A percentile compares a stretch with the other conserved stretches of the same genome.
Conservation (phyloP, 2,888 invertebrate species). For the Cistogaster globosa region DNA sequence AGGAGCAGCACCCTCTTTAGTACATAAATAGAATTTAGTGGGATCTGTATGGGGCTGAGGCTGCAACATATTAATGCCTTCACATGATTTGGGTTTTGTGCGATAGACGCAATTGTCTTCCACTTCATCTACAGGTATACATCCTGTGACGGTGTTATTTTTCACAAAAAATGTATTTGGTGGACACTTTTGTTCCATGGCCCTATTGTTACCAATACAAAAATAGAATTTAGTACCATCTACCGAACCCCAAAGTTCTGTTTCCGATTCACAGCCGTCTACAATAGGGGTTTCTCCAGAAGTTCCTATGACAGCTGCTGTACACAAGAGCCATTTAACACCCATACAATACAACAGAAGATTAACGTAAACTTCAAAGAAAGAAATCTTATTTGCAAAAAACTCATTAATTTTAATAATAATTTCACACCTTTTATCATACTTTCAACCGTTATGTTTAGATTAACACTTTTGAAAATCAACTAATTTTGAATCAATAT, state of each 20-base stretch:
- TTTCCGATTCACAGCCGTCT: conserved; percentile 66
- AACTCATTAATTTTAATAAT: neutral
- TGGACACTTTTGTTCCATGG: conserved; percentile 69
- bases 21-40: conserved; percentile 73
- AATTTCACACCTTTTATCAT: conserved; percentile 66
- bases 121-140: conserved; percentile 70
- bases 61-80: conserved; percentile 65
- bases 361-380: conserved; percentile 58
- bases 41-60: conserved; percentile 71
- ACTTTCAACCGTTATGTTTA: conserved; percentile 17
- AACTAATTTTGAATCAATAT: conserved; percentile 37
- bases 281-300: neutral
- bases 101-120: conserved; percentile 67
- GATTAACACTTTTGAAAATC: conserved; percentile 31
- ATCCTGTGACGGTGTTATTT: conserved; percentile 74
- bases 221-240: conserved; percentile 73
- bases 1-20: conserved; percentile 47
- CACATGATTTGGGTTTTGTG: conserved; percentile 39
- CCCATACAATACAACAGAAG: conserved; percentile 32
- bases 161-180: conserved; percentile 72
- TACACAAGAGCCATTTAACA: conserved; percentile 41
- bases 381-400: conserved; percentile 1
- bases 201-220: conserved; percentile 70
- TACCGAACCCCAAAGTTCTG: conserved; percentile 72
- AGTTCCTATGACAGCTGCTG: conserved; percentile 35